These are phyloP conservation scores for Watsonalla binaria DNA, from an alignment of 2,888 invertebrate species.

Conservation along the genomic window DNA sequence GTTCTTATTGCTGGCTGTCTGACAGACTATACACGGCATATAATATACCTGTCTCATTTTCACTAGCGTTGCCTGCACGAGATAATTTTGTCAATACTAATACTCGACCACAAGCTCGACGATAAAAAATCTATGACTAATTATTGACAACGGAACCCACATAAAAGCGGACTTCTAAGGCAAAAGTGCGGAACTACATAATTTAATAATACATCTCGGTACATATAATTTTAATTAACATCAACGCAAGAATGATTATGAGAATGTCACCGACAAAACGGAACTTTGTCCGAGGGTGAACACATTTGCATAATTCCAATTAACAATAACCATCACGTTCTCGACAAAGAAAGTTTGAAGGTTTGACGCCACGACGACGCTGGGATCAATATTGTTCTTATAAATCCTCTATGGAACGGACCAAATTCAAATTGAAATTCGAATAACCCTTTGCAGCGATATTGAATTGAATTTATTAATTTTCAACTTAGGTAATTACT, in stretches of 20 bases:
- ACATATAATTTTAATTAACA: slow-evolving; percentile 9
- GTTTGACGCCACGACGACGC: slow-evolving; percentile 22
- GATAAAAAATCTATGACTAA: too few species aligned
- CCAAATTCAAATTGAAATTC: slow-evolving; percentile 31
- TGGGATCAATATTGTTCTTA: slow-evolving; percentile 45
- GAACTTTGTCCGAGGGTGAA: slow-evolving; percentile 23
- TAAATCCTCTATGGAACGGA: slow-evolving; percentile 24
- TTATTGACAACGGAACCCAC: too few species aligned
- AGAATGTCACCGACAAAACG: slow-evolving; percentile 31
- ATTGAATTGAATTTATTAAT: slow-evolving; percentile 21
- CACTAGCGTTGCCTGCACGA: too few species aligned
- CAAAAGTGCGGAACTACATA: background rate
- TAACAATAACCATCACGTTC: slow-evolving; percentile 46
- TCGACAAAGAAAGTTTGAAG: slow-evolving; percentile 39
- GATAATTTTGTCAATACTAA: too few species aligned
- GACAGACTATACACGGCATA: background rate
- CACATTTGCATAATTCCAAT: slow-evolving; percentile 65
- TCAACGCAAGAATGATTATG: slow-evolving; percentile 10
- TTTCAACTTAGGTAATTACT: slow-evolving; percentile 3
- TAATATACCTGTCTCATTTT: too few species aligned
- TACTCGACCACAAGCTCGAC: too few species aligned
- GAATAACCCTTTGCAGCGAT: slow-evolving; percentile 23
- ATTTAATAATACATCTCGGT: slow-evolving; percentile 3
- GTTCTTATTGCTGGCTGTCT: background rate
- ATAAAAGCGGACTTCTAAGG: too few species aligned